phyloP scores from a whole-genome alignment of 2,888 invertebrate species.

The Sinopyrophorus schimmeli region DNA sequence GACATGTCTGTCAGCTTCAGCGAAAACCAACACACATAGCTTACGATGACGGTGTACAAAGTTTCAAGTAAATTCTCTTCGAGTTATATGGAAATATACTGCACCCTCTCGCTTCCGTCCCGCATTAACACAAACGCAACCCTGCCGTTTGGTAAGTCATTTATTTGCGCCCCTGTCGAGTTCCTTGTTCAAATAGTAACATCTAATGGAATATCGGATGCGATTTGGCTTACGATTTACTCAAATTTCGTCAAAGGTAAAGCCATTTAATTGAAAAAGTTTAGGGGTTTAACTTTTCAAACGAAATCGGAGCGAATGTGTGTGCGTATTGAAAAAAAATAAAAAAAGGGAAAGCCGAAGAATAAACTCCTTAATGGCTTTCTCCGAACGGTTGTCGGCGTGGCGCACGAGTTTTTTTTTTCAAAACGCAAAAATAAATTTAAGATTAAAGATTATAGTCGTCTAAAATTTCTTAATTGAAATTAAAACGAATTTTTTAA shows the following conservation, averaged over 20 bases:
- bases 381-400: no score
- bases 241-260: conserved; percentile 33
- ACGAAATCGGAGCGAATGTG: no score
- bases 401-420: no score
- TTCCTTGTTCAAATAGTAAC: conserved; percentile 49
- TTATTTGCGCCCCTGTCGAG: conserved; percentile 46
- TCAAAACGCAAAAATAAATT: no score
- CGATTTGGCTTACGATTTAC: conserved; percentile 44
- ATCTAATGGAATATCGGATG: conserved; percentile 51
- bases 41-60: conserved; percentile 8
- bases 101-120: conserved; percentile 26
- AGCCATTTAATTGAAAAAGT: conserved; percentile 25
- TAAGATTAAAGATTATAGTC: no score
- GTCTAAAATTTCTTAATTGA: no score
- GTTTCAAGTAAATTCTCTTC: conserved; percentile 8
- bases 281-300: conserved; percentile 8
- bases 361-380: no score
- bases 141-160: conserved; percentile 32
- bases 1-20: conserved; percentile 22
- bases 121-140: conserved; percentile 30
- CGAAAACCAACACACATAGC: conserved; percentile 14
- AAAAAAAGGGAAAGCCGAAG: no score
- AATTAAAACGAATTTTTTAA: no score
- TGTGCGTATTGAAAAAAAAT: no score
- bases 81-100: conserved; percentile 18